Base-by-base conservation (phyloP, 2,797 vertebrate genomes). In the Xerus rutilus region DNA sequence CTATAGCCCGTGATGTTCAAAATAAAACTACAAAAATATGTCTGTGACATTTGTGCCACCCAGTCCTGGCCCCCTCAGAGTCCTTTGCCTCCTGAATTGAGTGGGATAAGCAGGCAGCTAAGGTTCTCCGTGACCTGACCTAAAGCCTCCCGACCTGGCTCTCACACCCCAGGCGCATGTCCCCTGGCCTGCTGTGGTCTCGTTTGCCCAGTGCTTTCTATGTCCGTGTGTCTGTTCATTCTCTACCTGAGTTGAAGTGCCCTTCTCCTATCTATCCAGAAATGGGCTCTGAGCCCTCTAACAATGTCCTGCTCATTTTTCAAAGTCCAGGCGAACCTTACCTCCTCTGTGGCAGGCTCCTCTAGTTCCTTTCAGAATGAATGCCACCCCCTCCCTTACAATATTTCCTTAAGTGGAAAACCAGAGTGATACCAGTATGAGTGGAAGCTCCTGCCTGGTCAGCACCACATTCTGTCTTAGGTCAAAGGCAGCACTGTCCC, bases 361-460 rank as follows among this genome's bases (percentile, higher is more conserved):
- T 64, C 25, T 81, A 76, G 69, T 89, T 70, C 0, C 7, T 21
- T 18, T 57, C 83, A 54, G 3, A 84, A 86, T 43, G 65, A 84
- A 87, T 49, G 7, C 81, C 57, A 87, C 74, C n/a, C 76, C 17
- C 12, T 9, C 7, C n/a, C n/a, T 6, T 32, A 39, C 39, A 39
- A 91, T 86, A 84, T 73, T 94, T 95, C n/a, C n/a, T 91, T 83
- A 81, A 78, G 47, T 73, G 57, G 21, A 21, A 96, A 45, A 72
- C 23, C 54, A 62, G 54, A 83, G 21, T 67, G 86, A 83, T 85
- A 3, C 59, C 30, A 30, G 2, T 28, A 13, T 14, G 67, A 76
- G 67, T 18, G 39, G 43, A 39, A 10, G 21, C 30, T 57, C 11
- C 5, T 21, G 57, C 5, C 67, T 57, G n/a, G 15, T 8, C 18